A percentile compares a stretch with the other conserved stretches of the same genome.
Conservation (phyloP, 2,888 invertebrate species). For the Erebia aethiops region DNA sequence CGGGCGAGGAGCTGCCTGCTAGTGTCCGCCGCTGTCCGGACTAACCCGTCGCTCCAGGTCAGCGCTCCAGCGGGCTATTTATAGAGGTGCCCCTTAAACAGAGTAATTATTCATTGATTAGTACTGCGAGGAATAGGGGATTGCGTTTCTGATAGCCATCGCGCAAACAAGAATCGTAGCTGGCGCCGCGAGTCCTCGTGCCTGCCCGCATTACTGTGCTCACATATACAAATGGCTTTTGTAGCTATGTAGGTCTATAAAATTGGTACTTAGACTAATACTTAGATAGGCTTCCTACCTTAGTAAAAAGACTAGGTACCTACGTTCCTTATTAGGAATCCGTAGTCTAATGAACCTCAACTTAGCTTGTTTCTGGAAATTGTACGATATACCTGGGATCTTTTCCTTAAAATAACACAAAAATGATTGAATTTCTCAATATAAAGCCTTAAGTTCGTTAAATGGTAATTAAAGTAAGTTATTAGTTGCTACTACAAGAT, state of each 20-base stretch:
- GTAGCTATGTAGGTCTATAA: background rate
- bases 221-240: constrained; percentile 21
- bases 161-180: constrained; percentile 78
- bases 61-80: constrained; percentile 83
- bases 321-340: too few relatives aligned
- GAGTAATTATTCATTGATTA: constrained; percentile 84
- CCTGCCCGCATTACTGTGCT: constrained; percentile 45
- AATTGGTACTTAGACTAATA: too few relatives aligned
- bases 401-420: too few relatives aligned
- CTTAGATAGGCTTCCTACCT: too few relatives aligned
- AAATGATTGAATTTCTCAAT: too few relatives aligned
- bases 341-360: too few relatives aligned
- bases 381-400: too few relatives aligned
- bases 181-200: constrained; percentile 67
- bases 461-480: background rate
- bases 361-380: too few relatives aligned
- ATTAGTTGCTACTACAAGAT: background rate
- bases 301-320: too few relatives aligned
- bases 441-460: too few relatives aligned
- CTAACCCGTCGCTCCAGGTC: constrained; percentile 83
- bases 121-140: constrained; percentile 82
- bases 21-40: constrained; percentile 79
- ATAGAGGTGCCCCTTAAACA: constrained; percentile 83
- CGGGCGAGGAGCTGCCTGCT: constrained; percentile 70
- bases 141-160: constrained; percentile 82